Evolutionary conservation across 2,113 vertebrate species (phyloP).

Genomic region (Nipponia nippon): DNA sequence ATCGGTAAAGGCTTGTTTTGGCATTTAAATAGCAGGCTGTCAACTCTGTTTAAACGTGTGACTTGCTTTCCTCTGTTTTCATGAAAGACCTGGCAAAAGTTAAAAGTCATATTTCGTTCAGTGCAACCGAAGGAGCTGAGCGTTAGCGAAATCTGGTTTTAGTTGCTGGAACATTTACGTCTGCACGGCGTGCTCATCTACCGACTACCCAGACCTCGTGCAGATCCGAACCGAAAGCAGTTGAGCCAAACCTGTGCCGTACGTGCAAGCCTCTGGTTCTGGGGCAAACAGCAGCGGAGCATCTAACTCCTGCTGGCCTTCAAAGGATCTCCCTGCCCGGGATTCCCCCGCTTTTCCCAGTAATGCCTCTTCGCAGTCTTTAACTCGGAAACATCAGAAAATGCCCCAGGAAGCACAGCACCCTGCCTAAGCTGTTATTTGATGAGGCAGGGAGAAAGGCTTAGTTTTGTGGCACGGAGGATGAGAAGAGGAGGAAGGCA

Average conservation of each 20-base stretch:
- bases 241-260: rapidly evolving
- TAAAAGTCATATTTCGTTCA: background rate
- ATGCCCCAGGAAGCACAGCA: background rate
- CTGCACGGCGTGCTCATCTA: background rate
- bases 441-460: background rate
- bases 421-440: background rate
- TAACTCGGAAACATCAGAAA: background rate
- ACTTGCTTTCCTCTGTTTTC: background rate
- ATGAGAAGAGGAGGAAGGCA: background rate
- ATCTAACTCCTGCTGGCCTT: background rate
- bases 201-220: background rate
- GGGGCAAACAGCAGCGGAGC: background rate
- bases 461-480: background rate
- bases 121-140: background rate
- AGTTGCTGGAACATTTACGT: background rate
- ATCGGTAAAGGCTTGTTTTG: constrained; percentile 5
- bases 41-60: background rate
- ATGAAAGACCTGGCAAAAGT: constrained; percentile 30
- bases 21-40: background rate
- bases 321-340: background rate
- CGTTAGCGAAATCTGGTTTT: background rate
- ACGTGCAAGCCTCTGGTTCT: rapidly evolving
- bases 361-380: rapidly evolving
- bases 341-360: background rate
- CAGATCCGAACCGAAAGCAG: rapidly evolving